These are phyloP conservation scores for Nasonia giraulti DNA, from an alignment of 1,140 invertebrate genomes.

Conservation along the genomic window DNA sequence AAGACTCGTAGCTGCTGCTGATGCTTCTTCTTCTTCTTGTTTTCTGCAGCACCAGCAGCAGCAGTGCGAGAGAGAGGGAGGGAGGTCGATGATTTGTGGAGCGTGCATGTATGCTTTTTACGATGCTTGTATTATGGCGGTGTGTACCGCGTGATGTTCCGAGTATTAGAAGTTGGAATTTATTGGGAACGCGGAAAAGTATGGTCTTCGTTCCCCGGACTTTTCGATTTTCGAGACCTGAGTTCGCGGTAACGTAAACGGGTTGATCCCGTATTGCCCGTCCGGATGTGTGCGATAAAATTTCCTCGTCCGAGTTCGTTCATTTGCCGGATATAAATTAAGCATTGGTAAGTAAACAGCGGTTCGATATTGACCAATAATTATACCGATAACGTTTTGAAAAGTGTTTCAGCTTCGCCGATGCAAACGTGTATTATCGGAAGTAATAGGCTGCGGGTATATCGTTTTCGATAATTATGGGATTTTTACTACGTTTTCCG, in stretches of 20 bases:
- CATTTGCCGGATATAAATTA: neutral
- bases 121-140: constrained; percentile 2
- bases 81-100: constrained; percentile 36
- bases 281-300: too few relatives aligned
- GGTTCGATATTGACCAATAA: too few relatives aligned
- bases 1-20: constrained; percentile 10
- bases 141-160: constrained; percentile 17
- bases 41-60: neutral
- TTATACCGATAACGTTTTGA: too few relatives aligned
- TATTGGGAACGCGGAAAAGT: constrained; percentile 31
- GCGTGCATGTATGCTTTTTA: constrained; percentile 36
- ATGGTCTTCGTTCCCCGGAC: neutral
- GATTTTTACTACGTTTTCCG: neutral
- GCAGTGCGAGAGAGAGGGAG: too few relatives aligned
- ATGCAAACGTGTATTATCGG: neutral
- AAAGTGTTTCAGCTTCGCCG: neutral
- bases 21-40: constrained; percentile 5
- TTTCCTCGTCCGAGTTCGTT: neutral
- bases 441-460: neutral
- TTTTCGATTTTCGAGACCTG: neutral
- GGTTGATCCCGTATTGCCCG: too few relatives aligned
- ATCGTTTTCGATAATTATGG: neutral
- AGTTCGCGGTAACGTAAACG: neutral
- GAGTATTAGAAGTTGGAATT: constrained; percentile 1
- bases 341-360: too few relatives aligned